Conservation (phyloP, 64 coral and sea anemone species). For the Anthopleura sola region DNA sequence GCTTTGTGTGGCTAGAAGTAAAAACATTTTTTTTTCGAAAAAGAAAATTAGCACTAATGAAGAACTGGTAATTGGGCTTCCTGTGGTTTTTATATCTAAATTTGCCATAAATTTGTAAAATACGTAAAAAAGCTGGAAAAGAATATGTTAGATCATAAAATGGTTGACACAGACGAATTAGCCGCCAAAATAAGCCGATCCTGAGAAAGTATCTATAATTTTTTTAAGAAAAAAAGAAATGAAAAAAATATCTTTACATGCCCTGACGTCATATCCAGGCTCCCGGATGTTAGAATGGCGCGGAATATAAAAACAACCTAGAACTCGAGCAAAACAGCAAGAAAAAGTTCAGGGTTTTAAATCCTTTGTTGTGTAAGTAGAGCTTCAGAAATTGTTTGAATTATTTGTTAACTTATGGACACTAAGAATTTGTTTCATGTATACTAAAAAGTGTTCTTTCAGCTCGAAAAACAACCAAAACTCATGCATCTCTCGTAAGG, state of each 20-base stretch:
- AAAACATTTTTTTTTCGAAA: too few species aligned
- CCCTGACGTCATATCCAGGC: neutral
- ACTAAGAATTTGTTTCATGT: neutral
- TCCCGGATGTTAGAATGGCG: neutral
- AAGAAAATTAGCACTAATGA: too few species aligned
- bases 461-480: neutral
- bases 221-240: neutral
- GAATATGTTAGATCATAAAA: too few species aligned
- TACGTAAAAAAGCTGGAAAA: too few species aligned
- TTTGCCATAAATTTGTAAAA: neutral
- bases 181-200: too few species aligned
- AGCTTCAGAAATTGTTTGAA: neutral
- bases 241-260: neutral
- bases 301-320: neutral
- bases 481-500: too few species aligned
- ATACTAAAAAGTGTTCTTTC: neutral
- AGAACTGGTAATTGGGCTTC: too few species aligned
- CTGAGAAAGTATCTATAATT: too few species aligned
- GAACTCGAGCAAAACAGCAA: neutral
- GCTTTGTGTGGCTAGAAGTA: too few species aligned
- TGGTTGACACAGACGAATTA: too few species aligned
- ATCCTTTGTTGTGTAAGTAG: neutral
- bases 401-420: neutral
- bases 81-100: too few species aligned
- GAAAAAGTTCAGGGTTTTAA: neutral